phyloP scores from a whole-genome alignment of 2,113 vertebrate genomes.

The Cryptomyrus ogoouensis region DNA sequence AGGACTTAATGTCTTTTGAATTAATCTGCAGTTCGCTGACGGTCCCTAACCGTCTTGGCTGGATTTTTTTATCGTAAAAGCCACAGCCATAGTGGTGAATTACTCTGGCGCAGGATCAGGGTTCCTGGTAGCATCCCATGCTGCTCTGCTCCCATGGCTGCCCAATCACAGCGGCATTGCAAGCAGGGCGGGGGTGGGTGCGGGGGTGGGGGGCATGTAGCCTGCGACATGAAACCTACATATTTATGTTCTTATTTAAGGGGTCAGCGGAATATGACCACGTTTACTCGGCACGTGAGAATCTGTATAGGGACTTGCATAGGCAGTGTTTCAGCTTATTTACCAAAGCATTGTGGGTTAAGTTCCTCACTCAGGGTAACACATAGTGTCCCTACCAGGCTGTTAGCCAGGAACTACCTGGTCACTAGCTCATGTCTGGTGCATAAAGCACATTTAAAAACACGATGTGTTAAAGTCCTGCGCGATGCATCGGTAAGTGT shows the following conservation, averaged over 20 bases:
- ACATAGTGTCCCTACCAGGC: neutral
- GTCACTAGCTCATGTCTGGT: neutral
- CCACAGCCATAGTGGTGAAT: neutral
- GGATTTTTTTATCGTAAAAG: neutral
- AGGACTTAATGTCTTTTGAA: neutral
- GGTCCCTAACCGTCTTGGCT: neutral
- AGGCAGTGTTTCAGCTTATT: neutral
- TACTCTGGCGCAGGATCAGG: neutral
- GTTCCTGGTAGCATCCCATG: neutral
- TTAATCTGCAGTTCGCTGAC: neutral
- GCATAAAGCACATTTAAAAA: neutral
- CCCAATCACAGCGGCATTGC: neutral
- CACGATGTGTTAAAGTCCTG: neutral
- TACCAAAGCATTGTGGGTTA: neutral
- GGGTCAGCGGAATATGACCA: neutral
- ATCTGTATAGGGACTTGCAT: neutral
- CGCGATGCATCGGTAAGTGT: neutral
- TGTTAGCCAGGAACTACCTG: neutral
- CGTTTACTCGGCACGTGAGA: neutral
- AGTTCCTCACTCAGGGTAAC: neutral
- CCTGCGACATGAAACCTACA: neutral
- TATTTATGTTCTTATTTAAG: neutral
- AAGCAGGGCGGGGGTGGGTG: neutral
- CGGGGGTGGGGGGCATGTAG: too few species aligned
- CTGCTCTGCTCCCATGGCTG: neutral